Base-by-base conservation (phyloP, 2,888 invertebrate genomes). In the Rhopalosiphum nymphaeae region DNA sequence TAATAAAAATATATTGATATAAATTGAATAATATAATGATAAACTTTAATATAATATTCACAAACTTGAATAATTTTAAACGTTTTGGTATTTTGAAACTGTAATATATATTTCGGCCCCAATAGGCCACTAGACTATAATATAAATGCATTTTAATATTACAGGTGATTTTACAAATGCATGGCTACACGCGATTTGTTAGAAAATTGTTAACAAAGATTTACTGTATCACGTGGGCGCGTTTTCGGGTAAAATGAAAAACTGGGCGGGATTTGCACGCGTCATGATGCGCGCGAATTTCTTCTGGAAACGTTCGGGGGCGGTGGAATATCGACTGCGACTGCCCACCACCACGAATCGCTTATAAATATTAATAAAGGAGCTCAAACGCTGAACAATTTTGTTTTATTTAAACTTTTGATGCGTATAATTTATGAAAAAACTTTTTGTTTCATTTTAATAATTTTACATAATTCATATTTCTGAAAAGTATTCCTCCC, bases 211-310 rank as follows among this genome's bases (percentile, higher is more conserved):
- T 21, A 9, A 21, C 36, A 2, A 78, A 36, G 36, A 36, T 78
- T 36, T 9, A 78, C 78, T 36, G 21, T 42, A 36, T 21, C 21
- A 7, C 36, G 78, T 78, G 78, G 78, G 78, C 36, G 78, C 78
- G 78, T 78, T 78, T 78, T 78, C 21, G 78, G 78, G 78, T 21
- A 10, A 89, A 25, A 89, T 53, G 53, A 49, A 89, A 89, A 36
- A 56, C 89, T 53, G 49, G 89, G 53, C 89, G 89, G 53, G 89
- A 78, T 78, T 78, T 36, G 78, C 78, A 21, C 21, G 36, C 36
- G 21, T 36, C 36, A 21, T 21, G 78, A 25, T 78, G 78, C 78
- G 78, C 78, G 78, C 36, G 78, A 78, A 78, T 78, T 78, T 36
- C 36, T 36, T 36, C 36, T 36, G 36, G 78, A 78, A 78, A 78